Evolutionary conservation across 1,140 invertebrate species (phyloP), one percentile per base, ranked within the genome.

Genomic region (Zaprionus vittiger): DNA sequence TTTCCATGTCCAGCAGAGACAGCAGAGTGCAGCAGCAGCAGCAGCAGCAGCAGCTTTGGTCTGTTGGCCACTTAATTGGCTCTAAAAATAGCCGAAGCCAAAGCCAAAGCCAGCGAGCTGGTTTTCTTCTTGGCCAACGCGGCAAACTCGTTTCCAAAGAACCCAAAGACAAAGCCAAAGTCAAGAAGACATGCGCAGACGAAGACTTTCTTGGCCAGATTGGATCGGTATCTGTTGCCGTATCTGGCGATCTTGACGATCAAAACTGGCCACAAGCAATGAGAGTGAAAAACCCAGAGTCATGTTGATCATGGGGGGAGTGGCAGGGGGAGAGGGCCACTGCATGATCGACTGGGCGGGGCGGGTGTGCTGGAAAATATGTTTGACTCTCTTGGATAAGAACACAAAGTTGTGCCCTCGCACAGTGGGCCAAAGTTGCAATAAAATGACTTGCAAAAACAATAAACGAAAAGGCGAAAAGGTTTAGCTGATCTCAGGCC

Each of bases 21-120:
- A 11, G 52, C 20, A 41, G 49, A 11, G 14, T 9, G 44, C 20
- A 41, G 41, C 47, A 57, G 34, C 79, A 63, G 38, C 79, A 63
- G 38, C 31, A 12, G 44, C 20, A 41, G 52, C 47, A 52, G 34
- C 79, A 63, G 38, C 31, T 47, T 49, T 17, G 17, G 65, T 26
- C 65, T 44, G 62, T 44, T 52, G 26, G 49, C 75, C 65, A 87
- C 73, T 81, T 87, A 87, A 87, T 87, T 87, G 85, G 86, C 74
- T 87, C 85, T 87, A 87, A 89, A 87, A 87, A 87, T 87, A 87
- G 81, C 73, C 71, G 20, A 47, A n/a, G 15, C 41, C 59, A 64
- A 47, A n/a, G 15, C 41, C 59, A 64, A 41, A 41, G 28, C 61
- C 67, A 84, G 28, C 61, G 70, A 84, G 64, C 84, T 84, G 84